These are phyloP conservation scores for Lasioglossum baleicum DNA, from an alignment of 1,140 invertebrate genomes.

Conservation along the genomic window DNA sequence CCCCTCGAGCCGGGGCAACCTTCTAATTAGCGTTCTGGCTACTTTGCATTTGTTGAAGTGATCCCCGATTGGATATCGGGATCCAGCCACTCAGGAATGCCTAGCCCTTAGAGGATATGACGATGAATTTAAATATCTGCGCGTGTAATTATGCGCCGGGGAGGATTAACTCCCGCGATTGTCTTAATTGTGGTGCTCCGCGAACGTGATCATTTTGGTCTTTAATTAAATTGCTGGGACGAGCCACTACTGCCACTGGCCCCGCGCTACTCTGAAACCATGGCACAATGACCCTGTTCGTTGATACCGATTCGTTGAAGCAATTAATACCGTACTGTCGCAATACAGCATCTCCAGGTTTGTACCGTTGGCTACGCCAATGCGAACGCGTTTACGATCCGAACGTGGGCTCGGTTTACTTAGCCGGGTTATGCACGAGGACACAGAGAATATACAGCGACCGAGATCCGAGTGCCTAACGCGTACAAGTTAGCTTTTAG, in stretches of 20 bases:
- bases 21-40: slow-evolving; percentile 33
- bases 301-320: background rate
- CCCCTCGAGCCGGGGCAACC: background rate
- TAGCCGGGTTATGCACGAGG: slow-evolving; percentile 44
- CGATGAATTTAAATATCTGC: slow-evolving; percentile 7
- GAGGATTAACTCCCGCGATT: background rate
- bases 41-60: slow-evolving; percentile 27
- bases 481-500: slow-evolving; percentile 33
- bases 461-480: background rate
- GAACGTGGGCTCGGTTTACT: slow-evolving; percentile 61
- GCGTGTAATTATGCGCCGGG: slow-evolving; percentile 17
- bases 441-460: slow-evolving; percentile 10
- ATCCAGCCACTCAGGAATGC: background rate
- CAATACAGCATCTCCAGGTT: background rate
- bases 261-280: background rate
- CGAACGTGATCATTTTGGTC: no score
- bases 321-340: slow-evolving; percentile 5
- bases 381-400: slow-evolving; percentile 60
- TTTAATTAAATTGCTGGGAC: background rate
- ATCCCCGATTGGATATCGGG: slow-evolving; percentile 17
- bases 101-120: background rate
- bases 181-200: background rate
- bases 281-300: background rate
- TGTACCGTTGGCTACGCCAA: slow-evolving; percentile 47
- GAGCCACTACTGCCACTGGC: background rate